phyloP scores from a whole-genome alignment of 2,113 vertebrate genomes.

The Brevimyrus niger region DNA sequence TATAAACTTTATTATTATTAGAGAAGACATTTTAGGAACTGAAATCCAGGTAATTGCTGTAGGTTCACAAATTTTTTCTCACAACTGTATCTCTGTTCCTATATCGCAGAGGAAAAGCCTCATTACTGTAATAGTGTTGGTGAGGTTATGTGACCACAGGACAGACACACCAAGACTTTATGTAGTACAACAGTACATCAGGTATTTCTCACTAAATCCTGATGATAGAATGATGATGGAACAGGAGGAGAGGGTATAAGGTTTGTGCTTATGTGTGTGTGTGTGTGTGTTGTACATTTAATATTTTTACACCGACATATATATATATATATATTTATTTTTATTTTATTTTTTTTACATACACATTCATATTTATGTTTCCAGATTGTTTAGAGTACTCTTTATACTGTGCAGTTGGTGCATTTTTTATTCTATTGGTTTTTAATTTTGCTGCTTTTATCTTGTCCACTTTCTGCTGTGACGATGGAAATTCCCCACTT shows the following conservation, averaged over 20 bases:
- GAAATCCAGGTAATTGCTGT: neutral
- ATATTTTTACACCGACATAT: no score
- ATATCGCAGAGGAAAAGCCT: neutral
- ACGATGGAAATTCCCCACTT: no score
- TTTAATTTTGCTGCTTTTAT: no score
- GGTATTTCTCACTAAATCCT: neutral
- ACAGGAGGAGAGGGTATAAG: neutral
- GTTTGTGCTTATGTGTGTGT: neutral
- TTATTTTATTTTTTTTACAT: no score
- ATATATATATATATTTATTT: no score
- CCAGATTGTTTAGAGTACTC: no score
- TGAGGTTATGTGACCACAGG: neutral
- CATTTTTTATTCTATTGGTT: no score
- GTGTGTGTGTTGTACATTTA: neutral
- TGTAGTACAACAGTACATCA: neutral
- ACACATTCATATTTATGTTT: no score
- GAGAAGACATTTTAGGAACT: neutral
- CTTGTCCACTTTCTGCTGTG: no score
- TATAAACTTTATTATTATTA: neutral
- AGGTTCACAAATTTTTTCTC: neutral
- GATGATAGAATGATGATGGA: neutral
- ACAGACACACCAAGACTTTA: neutral
- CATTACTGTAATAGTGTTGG: neutral
- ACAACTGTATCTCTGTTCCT: neutral
- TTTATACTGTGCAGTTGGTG: no score